These are phyloP conservation scores for Leuctra nigra DNA, from an alignment of 2,888 invertebrate genomes.

Conservation along the genomic window DNA sequence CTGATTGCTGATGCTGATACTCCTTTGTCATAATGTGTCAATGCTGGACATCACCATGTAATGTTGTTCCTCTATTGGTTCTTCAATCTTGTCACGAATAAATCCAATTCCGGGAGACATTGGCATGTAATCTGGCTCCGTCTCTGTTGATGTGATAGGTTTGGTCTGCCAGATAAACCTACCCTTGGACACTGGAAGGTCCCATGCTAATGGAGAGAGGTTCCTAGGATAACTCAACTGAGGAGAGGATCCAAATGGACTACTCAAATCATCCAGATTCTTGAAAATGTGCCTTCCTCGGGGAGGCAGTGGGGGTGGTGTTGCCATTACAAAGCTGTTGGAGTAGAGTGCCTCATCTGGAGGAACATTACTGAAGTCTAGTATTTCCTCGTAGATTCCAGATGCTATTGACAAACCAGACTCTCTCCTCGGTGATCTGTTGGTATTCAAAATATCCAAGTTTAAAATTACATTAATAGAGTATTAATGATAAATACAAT, in stretches of 20 bases:
- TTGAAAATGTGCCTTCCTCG: slow-evolving; percentile 19
- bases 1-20: too few species aligned
- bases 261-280: slow-evolving; percentile 2
- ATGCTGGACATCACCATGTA: slow-evolving; percentile 32
- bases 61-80: slow-evolving; percentile 26
- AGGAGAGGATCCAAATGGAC: not conserved
- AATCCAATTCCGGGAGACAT: slow-evolving; percentile 27
- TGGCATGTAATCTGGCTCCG: slow-evolving; percentile 28
- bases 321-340: not conserved
- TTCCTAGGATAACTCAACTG: too few species aligned
- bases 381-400: slow-evolving; percentile 63
- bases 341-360: not conserved
- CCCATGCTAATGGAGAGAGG: not conserved
- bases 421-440: slow-evolving; percentile 41
- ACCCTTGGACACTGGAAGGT: not conserved
- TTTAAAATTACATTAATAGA: too few species aligned
- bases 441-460: too few species aligned
- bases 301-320: slow-evolving; percentile 30
- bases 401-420: slow-evolving; percentile 56
- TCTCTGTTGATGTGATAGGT: slow-evolving; percentile 2
- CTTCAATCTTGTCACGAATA: not conserved
- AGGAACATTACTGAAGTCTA: slow-evolving; percentile 38
- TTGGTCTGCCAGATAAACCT: not conserved
- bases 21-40: slow-evolving; percentile 13
- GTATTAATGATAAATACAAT: too few species aligned